Evolutionary conservation across 2,888 invertebrate species (phyloP), one percentile per base, ranked within the genome.

Genomic region (Rhamphomyia laevipes): DNA sequence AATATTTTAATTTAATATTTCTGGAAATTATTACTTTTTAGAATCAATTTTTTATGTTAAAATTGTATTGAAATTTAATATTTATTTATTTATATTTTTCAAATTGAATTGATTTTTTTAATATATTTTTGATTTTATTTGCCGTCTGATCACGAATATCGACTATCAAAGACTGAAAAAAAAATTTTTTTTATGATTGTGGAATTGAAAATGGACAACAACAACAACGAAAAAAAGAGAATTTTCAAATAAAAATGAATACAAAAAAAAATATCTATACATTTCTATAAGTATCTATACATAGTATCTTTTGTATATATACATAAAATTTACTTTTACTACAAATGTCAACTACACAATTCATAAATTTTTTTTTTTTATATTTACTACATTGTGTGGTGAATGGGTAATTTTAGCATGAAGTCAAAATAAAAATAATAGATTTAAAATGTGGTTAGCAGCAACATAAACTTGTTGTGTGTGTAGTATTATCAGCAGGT

Each of bases 81-180:
- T 31, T 47, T 43, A 18, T 46, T 46, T 46, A 41, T 44, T 9
- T 40, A 33, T 41, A 51, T 31, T 41, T 48, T 49, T 48, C n/a
- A n/a, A n/a, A n/a, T n/a, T n/a, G n/a, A n/a, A n/a, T n/a, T n/a
- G n/a, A n/a, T 17, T 27, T 12, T 35, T 45, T 37, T 48, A 30
- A n/a, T 38, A 35, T 27, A 11, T 45, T 42, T 17, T 41, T 45
- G 37, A 16, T 37, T 23, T 44, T 44, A 38, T 27, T 48, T 46
- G 46, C 48, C 33, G 63, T 65, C 67, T 61, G 61, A 59, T 61
- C 65, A 64, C 65, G 65, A 64, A 62, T 62, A 64, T 63, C 63
- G 62, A 60, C 65, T 64, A 63, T 68, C 62, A 66, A 66, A 64
- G 67, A 68, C 67, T 68, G 64, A 64, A 57, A 47, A 49, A 38